These are phyloP conservation scores for Petrocephalus microphthalmus DNA, from an alignment of 2,113 vertebrate genomes.

Conservation along the genomic window DNA sequence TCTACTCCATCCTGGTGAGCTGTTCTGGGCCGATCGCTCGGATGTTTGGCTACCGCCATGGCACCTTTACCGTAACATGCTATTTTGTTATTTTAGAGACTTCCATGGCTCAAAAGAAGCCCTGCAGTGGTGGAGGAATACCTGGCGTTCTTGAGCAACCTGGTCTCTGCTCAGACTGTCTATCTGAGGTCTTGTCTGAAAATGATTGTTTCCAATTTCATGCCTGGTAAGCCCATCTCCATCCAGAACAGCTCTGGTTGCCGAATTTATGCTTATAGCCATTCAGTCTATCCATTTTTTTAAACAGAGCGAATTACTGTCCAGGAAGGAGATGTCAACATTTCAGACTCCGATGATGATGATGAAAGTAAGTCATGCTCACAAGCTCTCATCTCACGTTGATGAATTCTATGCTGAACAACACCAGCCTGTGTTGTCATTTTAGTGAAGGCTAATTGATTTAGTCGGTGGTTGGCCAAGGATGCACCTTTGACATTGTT, in stretches of 20 bases:
- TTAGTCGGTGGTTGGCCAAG: not conserved
- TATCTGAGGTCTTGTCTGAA: conserved; percentile 79
- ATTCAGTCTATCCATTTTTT: not conserved
- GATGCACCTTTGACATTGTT: not conserved
- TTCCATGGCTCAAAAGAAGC: conserved; percentile 81
- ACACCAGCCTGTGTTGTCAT: not conserved
- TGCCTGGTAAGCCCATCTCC: conserved; percentile 65
- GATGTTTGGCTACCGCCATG: not conserved
- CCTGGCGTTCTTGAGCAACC: conserved; percentile 81
- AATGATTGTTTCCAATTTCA: conserved; percentile 79
- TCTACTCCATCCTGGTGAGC: conserved; percentile 78
- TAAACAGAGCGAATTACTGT: conserved; percentile 72
- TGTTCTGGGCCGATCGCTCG: not conserved
- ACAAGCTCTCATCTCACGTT: not conserved
- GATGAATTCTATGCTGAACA: not conserved
- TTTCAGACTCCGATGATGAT: conserved; percentile 93
- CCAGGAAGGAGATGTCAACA: conserved; percentile 76
- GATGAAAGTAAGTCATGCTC: conserved; percentile 76
- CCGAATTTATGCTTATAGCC: not conserved
- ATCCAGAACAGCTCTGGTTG: not conserved
- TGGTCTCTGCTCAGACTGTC: conserved; percentile 93
- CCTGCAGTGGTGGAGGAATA: conserved; percentile 84
- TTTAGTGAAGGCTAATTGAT: not conserved
- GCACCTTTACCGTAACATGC: not conserved
- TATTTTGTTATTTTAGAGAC: conserved; percentile 53